Conservation (phyloP, 2,797 vertebrate species). For the Anableps anableps region DNA sequence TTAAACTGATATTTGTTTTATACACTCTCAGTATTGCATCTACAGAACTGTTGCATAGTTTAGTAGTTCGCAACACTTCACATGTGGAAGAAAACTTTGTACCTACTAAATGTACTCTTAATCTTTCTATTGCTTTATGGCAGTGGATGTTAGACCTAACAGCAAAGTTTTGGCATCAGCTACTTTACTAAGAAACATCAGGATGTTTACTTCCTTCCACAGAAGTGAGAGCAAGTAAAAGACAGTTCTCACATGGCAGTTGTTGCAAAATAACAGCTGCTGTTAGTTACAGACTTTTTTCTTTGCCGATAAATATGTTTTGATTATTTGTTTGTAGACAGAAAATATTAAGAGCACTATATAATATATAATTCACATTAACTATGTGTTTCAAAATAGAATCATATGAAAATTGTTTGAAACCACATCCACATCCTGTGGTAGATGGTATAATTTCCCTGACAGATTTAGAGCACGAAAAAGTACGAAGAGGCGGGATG, state of each 20-base stretch:
- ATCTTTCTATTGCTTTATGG: constrained; percentile 2
- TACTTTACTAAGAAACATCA: not conserved
- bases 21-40: not conserved
- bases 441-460: not conserved
- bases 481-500: not conserved
- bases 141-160: not conserved
- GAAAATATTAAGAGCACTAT: not conserved
- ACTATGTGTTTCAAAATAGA: not conserved
- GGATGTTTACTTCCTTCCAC: constrained; percentile 4
- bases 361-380: not conserved
- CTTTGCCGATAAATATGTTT: not conserved
- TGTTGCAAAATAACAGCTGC: too few relatives aligned
- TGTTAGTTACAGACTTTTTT: too few relatives aligned
- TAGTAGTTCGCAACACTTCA: not conserved
- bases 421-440: not conserved
- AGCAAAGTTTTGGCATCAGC: constrained; percentile 14
- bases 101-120: not conserved
- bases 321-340: not conserved
- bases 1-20: not conserved
- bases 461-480: not conserved
- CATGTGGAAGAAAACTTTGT: constrained; percentile 6
- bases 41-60: not conserved
- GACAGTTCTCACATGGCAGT: not conserved
- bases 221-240: constrained; percentile 36
- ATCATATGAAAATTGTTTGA: not conserved